Conservation (phyloP, 2,113 vertebrate species). For the Podarcis muralis region DNA sequence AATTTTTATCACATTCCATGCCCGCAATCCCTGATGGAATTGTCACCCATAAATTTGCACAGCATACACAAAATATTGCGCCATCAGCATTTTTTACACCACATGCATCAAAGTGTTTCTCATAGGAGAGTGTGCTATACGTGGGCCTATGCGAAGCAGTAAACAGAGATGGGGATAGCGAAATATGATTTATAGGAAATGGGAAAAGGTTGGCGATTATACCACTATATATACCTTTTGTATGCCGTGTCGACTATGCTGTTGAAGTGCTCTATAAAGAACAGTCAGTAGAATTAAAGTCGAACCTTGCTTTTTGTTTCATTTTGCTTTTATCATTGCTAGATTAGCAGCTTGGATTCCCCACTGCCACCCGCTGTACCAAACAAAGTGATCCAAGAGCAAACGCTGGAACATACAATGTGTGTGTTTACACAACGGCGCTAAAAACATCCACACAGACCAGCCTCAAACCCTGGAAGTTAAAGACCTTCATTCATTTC, state of each 20-base stretch:
- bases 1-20: conserved; percentile 74
- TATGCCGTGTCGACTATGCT: not conserved
- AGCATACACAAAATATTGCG: conserved; percentile 71
- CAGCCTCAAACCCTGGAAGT: not conserved
- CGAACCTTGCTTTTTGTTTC: not conserved
- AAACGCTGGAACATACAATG: not conserved
- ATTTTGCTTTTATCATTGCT: not conserved
- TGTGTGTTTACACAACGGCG: not conserved
- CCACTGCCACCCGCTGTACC: not conserved
- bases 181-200: conserved; percentile 28
- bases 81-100: conserved; percentile 61
- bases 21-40: conserved; percentile 67
- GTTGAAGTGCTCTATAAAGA: conserved; percentile 21
- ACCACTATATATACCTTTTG: not conserved
- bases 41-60: conserved; percentile 76
- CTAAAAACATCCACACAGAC: not conserved
- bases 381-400: not conserved
- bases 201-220: not conserved
- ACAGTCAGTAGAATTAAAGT: conserved; percentile 17
- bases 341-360: not conserved
- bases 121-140: conserved; percentile 4
- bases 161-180: conserved; percentile 8
- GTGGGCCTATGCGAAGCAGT: conserved; percentile 10
- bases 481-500: not conserved
- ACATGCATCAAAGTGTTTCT: conserved; percentile 30